These are phyloP conservation scores for Tetrapedia diversipes DNA, from an alignment of 2,888 invertebrate species.

Conservation along the genomic window DNA sequence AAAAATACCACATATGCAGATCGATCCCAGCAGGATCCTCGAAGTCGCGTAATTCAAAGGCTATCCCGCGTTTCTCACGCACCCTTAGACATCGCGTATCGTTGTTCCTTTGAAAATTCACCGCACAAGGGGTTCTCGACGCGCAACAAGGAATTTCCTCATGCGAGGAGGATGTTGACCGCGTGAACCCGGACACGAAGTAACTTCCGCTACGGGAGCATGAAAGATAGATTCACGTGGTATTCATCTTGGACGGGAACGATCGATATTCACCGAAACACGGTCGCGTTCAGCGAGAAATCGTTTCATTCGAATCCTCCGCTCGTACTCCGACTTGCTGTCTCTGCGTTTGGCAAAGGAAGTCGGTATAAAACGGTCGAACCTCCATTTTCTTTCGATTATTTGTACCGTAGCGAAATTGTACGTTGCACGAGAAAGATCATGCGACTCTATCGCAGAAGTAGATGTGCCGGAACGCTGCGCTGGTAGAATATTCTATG, in stretches of 20 bases:
- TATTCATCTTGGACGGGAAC: slow-evolving; percentile 12
- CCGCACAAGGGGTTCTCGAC: not conserved
- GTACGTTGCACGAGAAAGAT: not conserved
- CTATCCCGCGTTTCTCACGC: too few species aligned
- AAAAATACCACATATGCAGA: too few species aligned
- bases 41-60: not conserved
- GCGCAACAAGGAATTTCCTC: not conserved
- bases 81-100: not conserved
- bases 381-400: too few species aligned
- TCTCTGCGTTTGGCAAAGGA: too few species aligned
- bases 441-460: not conserved
- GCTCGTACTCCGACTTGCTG: too few species aligned
- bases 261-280: slow-evolving; percentile 16
- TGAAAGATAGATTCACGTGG: slow-evolving; percentile 29
- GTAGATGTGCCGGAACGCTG: not conserved
- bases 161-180: slow-evolving; percentile 7
- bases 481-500: not conserved
- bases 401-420: not conserved
- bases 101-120: not conserved
- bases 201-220: not conserved
- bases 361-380: not conserved
- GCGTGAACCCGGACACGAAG: not conserved
- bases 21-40: not conserved
- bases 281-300: not conserved
- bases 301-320: not conserved